A percentile compares a stretch with the other conserved stretches of the same genome.
These are phyloP conservation scores for Trogon melanurus DNA, from an alignment of 2,113 vertebrate species.

Conservation along the genomic window DNA sequence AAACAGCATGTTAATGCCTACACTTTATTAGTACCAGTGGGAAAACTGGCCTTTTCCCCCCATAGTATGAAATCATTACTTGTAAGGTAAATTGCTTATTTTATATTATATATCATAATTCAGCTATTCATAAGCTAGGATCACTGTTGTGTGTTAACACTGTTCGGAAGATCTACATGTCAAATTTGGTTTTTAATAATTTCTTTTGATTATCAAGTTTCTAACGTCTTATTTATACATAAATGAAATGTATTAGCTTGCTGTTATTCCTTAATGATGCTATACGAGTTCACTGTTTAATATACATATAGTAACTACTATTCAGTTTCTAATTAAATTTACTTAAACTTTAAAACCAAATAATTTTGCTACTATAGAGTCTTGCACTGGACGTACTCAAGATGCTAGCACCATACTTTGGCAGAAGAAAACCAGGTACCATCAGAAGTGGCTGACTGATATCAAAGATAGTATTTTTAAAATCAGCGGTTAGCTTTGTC, in stretches of 20 bases:
- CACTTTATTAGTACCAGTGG: slow-evolving; percentile 63
- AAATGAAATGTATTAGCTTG: slow-evolving; percentile 62
- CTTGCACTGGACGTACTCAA: slow-evolving; percentile 80
- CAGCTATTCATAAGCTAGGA: slow-evolving; percentile 77
- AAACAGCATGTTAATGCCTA: slow-evolving; percentile 81
- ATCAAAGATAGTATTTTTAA: slow-evolving; percentile 60
- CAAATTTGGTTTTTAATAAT: slow-evolving; percentile 68
- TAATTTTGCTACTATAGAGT: slow-evolving; percentile 82
- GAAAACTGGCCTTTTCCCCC: slow-evolving; percentile 67
- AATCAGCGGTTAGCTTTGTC: slow-evolving; percentile 55
- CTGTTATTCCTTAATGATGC: slow-evolving; percentile 66
- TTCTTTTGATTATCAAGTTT: slow-evolving; percentile 65
- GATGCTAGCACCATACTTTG: slow-evolving; percentile 60
- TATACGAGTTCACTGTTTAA: slow-evolving; percentile 62
- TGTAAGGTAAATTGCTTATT: slow-evolving; percentile 79
- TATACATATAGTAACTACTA: slow-evolving; percentile 59
- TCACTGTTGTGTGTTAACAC: slow-evolving; percentile 78
- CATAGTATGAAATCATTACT: slow-evolving; percentile 67
- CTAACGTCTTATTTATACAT: slow-evolving; percentile 77
- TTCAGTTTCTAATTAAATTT: slow-evolving; percentile 72
- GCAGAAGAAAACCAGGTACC: slow-evolving; percentile 27
- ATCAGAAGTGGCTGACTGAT: slow-evolving; percentile 55
- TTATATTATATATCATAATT: slow-evolving; percentile 75
- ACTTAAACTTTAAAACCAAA: slow-evolving; percentile 77
- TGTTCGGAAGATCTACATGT: slow-evolving; percentile 73